A percentile compares a stretch with the other conserved stretches of the same genome.
phyloP scores from a whole-genome alignment of 2,888 invertebrate genomes.

The Pherbina coryleti region DNA sequence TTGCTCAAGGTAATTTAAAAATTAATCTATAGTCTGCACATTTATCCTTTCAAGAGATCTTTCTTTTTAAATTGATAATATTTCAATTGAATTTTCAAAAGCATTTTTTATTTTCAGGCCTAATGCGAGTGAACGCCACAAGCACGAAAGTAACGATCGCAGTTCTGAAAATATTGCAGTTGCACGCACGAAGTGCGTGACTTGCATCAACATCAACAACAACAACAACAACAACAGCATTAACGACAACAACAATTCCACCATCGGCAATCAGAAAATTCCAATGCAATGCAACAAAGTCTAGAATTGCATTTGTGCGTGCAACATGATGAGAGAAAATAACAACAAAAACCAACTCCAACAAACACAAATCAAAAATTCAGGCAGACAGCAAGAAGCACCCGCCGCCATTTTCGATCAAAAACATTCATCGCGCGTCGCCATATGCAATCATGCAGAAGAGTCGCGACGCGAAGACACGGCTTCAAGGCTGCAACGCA shows the following conservation, averaged over 20 bases:
- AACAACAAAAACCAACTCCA: constrained; percentile 9
- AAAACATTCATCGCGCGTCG: constrained; percentile 14
- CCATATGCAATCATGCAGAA: background rate
- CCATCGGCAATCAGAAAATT: constrained; percentile 1
- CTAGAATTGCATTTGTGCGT: constrained; percentile 22
- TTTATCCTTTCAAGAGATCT: too few species aligned
- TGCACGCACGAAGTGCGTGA: constrained; percentile 33
- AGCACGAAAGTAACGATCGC: constrained; percentile 9
- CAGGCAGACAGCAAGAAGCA: background rate
- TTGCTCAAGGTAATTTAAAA: too few species aligned
- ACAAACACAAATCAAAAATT: constrained; percentile 13
- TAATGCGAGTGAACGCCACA: background rate
- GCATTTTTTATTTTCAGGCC: background rate
- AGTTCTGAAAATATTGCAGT: constrained; percentile 21
- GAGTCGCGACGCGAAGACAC: constrained; percentile 12
- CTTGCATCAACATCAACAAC: constrained; percentile 30
- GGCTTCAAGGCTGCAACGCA: background rate
- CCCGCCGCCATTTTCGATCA: constrained; percentile 16
- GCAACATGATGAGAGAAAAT: background rate
- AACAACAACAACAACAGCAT: constrained; percentile 26
- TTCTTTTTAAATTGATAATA: too few species aligned
- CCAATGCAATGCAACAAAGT: background rate
- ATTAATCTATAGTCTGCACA: too few species aligned
- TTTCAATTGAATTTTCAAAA: too few species aligned
- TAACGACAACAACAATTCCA: constrained; percentile 15